A percentile compares a stretch with the other conserved stretches of the same genome.
These are phyloP conservation scores for Tragelaphus oryx DNA, from an alignment of 2,797 vertebrate species.

Conservation along the genomic window DNA sequence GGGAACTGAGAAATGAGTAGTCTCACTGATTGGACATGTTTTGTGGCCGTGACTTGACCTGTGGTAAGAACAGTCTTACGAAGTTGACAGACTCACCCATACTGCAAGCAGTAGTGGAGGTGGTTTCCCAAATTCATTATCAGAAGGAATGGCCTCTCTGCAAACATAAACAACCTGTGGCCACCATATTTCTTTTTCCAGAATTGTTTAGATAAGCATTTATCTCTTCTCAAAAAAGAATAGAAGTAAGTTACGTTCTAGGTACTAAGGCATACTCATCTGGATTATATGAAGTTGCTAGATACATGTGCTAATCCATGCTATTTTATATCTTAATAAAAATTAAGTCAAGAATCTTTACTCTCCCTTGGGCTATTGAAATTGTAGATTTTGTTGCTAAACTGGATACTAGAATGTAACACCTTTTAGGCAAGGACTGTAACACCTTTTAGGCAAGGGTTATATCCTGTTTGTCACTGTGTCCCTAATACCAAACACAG, in stretches of 20 bases:
- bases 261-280: background rate
- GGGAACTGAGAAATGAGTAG: background rate
- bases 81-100: background rate
- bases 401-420: background rate
- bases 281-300: background rate
- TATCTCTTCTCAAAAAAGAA: background rate
- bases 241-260: background rate
- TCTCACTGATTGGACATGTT: background rate
- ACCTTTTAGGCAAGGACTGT: background rate
- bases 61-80: background rate
- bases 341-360: background rate
- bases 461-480: background rate
- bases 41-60: background rate
- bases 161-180: background rate
- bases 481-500: background rate
- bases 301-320: background rate
- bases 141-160: background rate
- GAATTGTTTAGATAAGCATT: background rate
- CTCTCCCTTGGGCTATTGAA: background rate
- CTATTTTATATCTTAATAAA: conserved; percentile 27
- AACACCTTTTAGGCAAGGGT: background rate
- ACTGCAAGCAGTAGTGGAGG: background rate
- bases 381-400: background rate
- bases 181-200: background rate
- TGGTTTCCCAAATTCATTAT: background rate